A percentile compares a stretch with the other conserved stretches of the same genome.
phyloP scores from a whole-genome alignment of 2,797 vertebrate species.

The Ctenochaetus hawaiiensis region DNA sequence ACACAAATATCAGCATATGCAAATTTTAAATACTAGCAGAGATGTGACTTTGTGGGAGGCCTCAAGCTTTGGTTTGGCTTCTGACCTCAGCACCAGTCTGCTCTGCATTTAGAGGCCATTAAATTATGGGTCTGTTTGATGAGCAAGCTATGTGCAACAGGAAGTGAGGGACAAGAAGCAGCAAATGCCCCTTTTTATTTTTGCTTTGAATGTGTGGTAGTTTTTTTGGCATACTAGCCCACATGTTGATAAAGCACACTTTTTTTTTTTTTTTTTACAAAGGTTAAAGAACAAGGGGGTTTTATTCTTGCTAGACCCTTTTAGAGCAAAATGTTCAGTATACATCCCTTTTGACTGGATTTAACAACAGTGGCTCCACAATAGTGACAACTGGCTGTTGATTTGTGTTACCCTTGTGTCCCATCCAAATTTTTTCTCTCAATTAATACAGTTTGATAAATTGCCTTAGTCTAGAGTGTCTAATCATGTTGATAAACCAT shows the following conservation, averaged over 20 bases:
- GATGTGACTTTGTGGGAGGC: conserved; percentile 64
- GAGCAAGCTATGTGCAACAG: conserved; percentile 76
- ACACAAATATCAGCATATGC: neutral
- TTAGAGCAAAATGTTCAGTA: conserved; percentile 12
- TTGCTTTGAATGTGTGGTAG: conserved; percentile 55
- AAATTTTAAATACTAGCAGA: conserved; percentile 49
- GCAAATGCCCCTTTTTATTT: conserved; percentile 63
- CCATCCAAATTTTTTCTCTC: conserved; percentile 6
- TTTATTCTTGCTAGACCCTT: conserved; percentile 10
- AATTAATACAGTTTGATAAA: conserved; percentile 13
- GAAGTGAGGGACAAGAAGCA: conserved; percentile 61
- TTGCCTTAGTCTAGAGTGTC: neutral
- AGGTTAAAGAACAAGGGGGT: conserved; percentile 20
- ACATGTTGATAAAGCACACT: conserved; percentile 43
- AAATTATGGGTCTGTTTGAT: conserved; percentile 79
- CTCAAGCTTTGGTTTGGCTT: conserved; percentile 60
- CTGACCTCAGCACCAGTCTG: conserved; percentile 66
- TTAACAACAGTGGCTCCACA: conserved; percentile 9
- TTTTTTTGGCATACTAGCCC: conserved; percentile 40
- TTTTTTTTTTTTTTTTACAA: neutral
- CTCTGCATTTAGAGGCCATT: conserved; percentile 72
- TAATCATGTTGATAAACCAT: conserved; percentile 35
- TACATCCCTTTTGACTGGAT: neutral
- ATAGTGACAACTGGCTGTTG: neutral
- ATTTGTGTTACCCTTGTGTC: neutral